A percentile compares a stretch with the other conserved stretches of the same genome.
phyloP scores from a whole-genome alignment of 2,113 vertebrate genomes.

The Etheostoma spectabile region DNA sequence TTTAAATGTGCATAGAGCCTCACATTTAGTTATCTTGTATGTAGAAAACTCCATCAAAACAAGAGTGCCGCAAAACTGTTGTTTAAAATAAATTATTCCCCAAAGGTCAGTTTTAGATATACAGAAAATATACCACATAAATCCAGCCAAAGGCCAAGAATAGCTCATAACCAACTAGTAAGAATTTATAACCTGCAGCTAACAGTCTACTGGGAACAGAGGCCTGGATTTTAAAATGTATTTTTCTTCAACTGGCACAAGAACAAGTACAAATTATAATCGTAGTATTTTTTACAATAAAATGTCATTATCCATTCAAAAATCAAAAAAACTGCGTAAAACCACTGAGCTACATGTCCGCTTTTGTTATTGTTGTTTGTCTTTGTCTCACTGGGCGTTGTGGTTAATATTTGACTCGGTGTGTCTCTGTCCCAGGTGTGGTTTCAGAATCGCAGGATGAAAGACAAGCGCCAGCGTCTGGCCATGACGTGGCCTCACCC shows the following conservation, averaged over 20 bases:
- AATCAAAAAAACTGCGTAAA: conserved; percentile 32
- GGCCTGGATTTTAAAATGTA: not conserved
- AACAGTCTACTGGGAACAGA: not conserved
- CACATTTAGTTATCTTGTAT: not conserved
- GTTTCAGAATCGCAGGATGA: conserved; percentile 99
- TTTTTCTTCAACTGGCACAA: not conserved
- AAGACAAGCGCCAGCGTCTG: conserved; percentile 96
- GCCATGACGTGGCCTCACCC: conserved; percentile 99
- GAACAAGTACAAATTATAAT: not conserved
- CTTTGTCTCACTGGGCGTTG: not conserved
- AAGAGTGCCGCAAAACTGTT: not conserved
- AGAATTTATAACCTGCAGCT: not conserved
- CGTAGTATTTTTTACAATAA: not conserved
- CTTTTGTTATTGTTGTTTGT: conserved; percentile 19
- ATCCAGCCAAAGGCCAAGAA: not conserved
- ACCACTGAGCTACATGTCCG: not conserved
- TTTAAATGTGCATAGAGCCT: not conserved
- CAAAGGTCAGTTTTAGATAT: no score
- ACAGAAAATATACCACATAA: not conserved
- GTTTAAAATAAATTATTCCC: no score
- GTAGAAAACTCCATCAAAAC: not conserved
- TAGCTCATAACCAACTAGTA: not conserved
- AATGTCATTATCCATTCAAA: no score
- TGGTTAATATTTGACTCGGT: conserved; percentile 74
- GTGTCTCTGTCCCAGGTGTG: conserved; percentile 89